phyloP scores from a whole-genome alignment of 2,797 vertebrate genomes.

The Loris lydekkerianus region DNA sequence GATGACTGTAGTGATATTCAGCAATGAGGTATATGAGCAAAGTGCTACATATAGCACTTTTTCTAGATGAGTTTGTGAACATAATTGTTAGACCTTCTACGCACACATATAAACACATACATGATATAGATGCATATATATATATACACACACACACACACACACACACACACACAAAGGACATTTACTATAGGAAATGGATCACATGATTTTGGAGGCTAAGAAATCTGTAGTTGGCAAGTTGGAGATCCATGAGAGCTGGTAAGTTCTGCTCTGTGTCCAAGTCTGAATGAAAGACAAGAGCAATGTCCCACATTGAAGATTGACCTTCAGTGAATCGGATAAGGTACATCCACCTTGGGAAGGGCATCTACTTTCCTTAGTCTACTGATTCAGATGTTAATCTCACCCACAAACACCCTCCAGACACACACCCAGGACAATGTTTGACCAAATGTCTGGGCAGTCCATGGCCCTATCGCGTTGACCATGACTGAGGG shows the following conservation, averaged over 20 bases:
- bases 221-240: background rate
- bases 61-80: too few relatives aligned
- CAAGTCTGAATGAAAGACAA: background rate
- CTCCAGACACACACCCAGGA: background rate
- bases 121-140: background rate
- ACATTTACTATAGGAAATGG: background rate
- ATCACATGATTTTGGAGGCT: background rate
- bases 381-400: background rate
- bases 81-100: too few relatives aligned
- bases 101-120: background rate
- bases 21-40: too few relatives aligned
- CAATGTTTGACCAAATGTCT: background rate
- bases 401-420: background rate
- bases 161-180: background rate
- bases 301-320: background rate
- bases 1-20: too few relatives aligned
- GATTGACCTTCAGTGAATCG: background rate
- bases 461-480: background rate
- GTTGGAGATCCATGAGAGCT: background rate
- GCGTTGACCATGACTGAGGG: background rate
- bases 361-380: background rate
- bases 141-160: background rate
- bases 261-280: background rate
- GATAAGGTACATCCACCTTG: too few relatives aligned
- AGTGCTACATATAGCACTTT: too few relatives aligned